Base-by-base conservation (phyloP, 2,797 vertebrate species). In the Buphagus erythrorhynchus region DNA sequence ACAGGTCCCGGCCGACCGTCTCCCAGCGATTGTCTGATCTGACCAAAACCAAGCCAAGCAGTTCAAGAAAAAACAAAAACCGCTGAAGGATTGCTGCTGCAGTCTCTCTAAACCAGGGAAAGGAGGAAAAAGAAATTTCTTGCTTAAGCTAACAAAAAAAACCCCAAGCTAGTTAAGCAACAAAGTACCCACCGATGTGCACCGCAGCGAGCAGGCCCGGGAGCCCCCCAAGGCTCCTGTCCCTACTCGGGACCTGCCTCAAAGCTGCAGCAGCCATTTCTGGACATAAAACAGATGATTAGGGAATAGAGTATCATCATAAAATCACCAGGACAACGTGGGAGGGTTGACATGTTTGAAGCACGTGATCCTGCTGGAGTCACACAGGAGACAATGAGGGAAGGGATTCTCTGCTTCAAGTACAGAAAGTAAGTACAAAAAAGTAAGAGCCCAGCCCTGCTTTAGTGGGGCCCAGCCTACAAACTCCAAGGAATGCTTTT, bases 191-290 rank as follows among this genome's bases (percentile, higher is more conserved):
- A 3, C 49, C 3, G 6, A 17, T 29, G 16, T 28, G 26, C 49
- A 29, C 49, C 16, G 1, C 6, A 6, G 26, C 19, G 51, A 52
- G 29, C 51, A 20, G 4, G 11, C 51, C 26, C 16, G 6, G 10
- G 31, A 11, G 29, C 12, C 12, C 52, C 52, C 62, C 35, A 40
- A 8, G 25, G 63, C 31, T 68, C 36, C 43, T 2, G 1, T 7
- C 54, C 16, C 20, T 35, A 0, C 20, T 35, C 54, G 1, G 1
- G 25, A 16, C 16, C 16, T 10, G 19, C 54, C 36, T 5, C 17
- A 17, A 20, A 51, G 16, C 45, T 21, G 2, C 65, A 51, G 54
- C 43, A 35, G 25, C 8, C 31, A 9, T 18, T 59, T 17, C 51
- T 52, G 29, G 51, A 19, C 26, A 43, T 17, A 43, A 59, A 51